Evolutionary conservation across 2,113 vertebrate genomes (phyloP).

Genomic region (Gobius niger): DNA sequence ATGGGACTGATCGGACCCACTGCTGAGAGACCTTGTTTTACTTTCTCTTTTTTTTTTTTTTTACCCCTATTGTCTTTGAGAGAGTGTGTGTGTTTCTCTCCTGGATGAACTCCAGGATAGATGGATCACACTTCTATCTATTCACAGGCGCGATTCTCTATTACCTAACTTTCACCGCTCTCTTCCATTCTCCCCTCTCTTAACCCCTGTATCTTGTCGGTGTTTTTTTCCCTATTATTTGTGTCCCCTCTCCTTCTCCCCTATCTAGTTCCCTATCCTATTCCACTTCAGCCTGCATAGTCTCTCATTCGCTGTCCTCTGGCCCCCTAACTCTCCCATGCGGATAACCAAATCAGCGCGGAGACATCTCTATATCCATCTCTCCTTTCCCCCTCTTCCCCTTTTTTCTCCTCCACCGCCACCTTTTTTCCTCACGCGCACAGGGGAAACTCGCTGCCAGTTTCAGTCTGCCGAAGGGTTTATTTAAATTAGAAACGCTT

Average conservation of each 20-base stretch:
- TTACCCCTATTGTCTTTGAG: constrained; percentile 2
- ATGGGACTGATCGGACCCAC: constrained; percentile 61
- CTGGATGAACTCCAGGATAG: constrained; percentile 56
- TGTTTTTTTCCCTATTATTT: constrained; percentile 58
- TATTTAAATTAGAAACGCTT: constrained; percentile 85
- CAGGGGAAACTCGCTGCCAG: constrained; percentile 82
- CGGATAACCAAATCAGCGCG: constrained; percentile 65
- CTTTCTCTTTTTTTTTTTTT: constrained; percentile 29
- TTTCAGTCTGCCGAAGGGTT: constrained; percentile 82
- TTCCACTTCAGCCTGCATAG: constrained; percentile 59
- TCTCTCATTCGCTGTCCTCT: constrained; percentile 50
- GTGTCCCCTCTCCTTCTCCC: constrained; percentile 56
- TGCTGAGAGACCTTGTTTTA: constrained; percentile 45
- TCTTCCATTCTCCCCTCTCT: constrained; percentile 52
- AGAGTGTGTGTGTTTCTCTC: constrained; percentile 29
- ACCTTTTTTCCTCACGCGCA: constrained; percentile 60
- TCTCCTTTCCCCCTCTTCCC: constrained; percentile 59
- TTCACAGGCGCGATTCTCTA: constrained; percentile 50
- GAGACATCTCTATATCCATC: constrained; percentile 78
- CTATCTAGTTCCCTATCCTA: constrained; percentile 59
- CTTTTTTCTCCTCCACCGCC: constrained; percentile 57
- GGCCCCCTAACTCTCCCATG: constrained; percentile 64
- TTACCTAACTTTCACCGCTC: constrained; percentile 65
- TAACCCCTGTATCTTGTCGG: constrained; percentile 60
- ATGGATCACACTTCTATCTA: constrained; percentile 50